These are phyloP conservation scores for Harpalus rufipes DNA, from an alignment of 2,888 invertebrate genomes.

Conservation along the genomic window DNA sequence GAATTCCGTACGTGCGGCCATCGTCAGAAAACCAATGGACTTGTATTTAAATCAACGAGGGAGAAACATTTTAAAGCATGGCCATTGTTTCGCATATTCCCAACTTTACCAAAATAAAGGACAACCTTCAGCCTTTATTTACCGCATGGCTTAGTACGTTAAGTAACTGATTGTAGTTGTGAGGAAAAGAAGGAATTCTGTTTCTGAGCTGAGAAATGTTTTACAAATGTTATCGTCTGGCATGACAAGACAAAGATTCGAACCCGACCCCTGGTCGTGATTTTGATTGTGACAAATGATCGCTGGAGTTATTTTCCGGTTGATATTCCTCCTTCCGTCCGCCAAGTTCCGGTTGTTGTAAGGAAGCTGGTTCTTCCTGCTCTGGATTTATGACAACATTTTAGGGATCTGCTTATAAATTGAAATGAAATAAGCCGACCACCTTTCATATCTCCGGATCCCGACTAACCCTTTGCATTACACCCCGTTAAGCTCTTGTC, in stretches of 20 bases:
- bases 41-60: conserved; percentile 1
- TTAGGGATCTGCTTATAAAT: conserved; percentile 46
- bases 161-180: too few species aligned
- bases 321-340: conserved; percentile 62
- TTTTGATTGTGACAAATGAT: conserved; percentile 53
- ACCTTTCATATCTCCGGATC: conserved; percentile 43
- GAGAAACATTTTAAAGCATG: background rate
- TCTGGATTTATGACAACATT: conserved; percentile 53
- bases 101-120: too few species aligned
- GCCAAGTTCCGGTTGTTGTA: conserved; percentile 59
- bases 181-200: too few species aligned
- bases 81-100: background rate
- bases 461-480: conserved; percentile 17
- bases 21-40: background rate
- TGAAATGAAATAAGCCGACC: conserved; percentile 46
- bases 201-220: too few species aligned
- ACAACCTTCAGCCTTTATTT: too few species aligned
- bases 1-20: conserved; percentile 29
- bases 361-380: conserved; percentile 51
- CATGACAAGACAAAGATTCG: too few species aligned
- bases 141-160: too few species aligned
- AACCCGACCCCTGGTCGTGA: background rate
- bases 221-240: too few species aligned
- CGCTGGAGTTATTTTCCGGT: conserved; percentile 64
- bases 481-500: conserved; percentile 21